Conservation (phyloP, 2,113 vertebrate genomes). For the human (Homo sapiens) region GRCh38 chr2:195422001-195422500, state of each 20-base stretch:
- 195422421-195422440: conserved; percentile 82
- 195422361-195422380: conserved; percentile 79
- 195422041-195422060: background rate
- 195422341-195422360: conserved; percentile 76
- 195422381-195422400: conserved; percentile 85
- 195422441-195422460: conserved; percentile 75
- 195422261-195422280: conserved; percentile 52
- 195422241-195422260: background rate
- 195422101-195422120: background rate
- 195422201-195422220: conserved; percentile 23
- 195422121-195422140: background rate
- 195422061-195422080: background rate
- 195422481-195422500: conserved; percentile 73
- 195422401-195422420: conserved; percentile 79
- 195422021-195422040: background rate
- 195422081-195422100: background rate
- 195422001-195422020: background rate
- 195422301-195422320: conserved; percentile 69
- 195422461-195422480: conserved; percentile 82
- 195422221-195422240: conserved; percentile 13
- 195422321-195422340: conserved; percentile 76
- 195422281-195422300: conserved; percentile 48
- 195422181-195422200: background rate
- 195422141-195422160: background rate
- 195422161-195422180: background rate